Percentiles rank a stretch among this genome's conserved stretches.
Evolutionary conservation across 1,140 invertebrate species (phyloP).

Genomic region (Contarinia nasturtii): DNA sequence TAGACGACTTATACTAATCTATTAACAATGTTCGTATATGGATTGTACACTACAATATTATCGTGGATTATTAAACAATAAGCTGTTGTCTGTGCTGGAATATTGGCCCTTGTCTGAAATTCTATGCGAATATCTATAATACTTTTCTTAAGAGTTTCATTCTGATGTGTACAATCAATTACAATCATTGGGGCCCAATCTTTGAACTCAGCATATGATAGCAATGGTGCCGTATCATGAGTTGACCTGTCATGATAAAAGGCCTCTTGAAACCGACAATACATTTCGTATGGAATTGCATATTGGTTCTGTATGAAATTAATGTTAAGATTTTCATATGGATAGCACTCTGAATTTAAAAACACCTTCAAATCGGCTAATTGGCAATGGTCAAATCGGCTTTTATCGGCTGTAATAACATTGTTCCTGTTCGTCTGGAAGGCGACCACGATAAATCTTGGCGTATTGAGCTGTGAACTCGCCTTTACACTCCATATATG

Average conservation of each 20-base stretch:
- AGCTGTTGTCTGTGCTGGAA: conserved; percentile 9
- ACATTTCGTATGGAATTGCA: conserved; percentile 12
- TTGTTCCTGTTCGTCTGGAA: conserved; percentile 10
- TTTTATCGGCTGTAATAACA: conserved; percentile 4
- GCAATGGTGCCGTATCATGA: conserved; percentile 1
- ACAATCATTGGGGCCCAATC: conserved; percentile 7
- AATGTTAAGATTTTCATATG: conserved; percentile 13
- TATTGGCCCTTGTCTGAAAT: conserved; percentile 8
- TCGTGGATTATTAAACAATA: conserved; percentile 14
- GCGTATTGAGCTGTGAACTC: conserved; percentile 12
- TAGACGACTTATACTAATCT: conserved; percentile 4
- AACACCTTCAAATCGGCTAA: conserved; percentile 10
- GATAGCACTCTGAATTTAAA: conserved; percentile 13
- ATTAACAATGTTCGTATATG: conserved; percentile 5
- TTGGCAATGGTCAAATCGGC: conserved; percentile 12
- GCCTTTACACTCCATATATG: conserved; percentile 17
- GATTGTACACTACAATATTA: conserved; percentile 8
- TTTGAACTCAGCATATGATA: conserved; percentile 5
- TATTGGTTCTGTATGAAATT: conserved; percentile 8
- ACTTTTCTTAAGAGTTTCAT: conserved; percentile 8
- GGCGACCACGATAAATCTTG: conserved; percentile 12
- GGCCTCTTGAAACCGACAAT: conserved; percentile 11
- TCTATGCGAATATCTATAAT: conserved; percentile 11
- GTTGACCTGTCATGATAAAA: conserved; percentile 6
- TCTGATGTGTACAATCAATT: conserved; percentile 13